Evolutionary conservation across 1,140 invertebrate species (phyloP).

Genomic region (Belonocnema kinseyi): DNA sequence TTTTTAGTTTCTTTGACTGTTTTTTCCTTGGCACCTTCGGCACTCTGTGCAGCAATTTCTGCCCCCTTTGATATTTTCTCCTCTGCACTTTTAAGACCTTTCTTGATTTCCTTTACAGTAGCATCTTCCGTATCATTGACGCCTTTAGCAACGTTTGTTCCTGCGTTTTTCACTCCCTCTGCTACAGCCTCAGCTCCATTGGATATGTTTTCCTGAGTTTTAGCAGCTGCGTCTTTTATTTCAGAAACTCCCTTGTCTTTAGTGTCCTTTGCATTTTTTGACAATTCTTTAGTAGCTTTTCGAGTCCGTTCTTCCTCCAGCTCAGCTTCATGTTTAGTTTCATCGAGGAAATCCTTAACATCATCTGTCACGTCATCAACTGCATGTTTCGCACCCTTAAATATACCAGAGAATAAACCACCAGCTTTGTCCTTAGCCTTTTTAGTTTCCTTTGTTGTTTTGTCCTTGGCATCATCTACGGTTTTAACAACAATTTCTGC

Average conservation of each 20-base stretch:
- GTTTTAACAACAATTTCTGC: background rate
- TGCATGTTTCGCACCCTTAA: constrained; percentile 32
- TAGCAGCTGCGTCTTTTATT: constrained; percentile 45
- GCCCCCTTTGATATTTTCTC: constrained; percentile 42
- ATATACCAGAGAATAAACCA: constrained; percentile 47
- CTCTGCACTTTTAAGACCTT: constrained; percentile 44
- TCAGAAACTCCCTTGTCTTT: constrained; percentile 31
- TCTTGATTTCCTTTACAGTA: constrained; percentile 31
- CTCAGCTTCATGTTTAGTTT: constrained; percentile 51
- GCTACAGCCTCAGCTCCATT: background rate
- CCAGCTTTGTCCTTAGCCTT: constrained; percentile 41
- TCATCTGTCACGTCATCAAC: constrained; percentile 40
- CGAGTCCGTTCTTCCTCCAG: background rate
- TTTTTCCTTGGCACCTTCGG: background rate
- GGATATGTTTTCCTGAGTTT: background rate
- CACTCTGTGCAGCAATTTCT: background rate
- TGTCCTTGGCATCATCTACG: background rate
- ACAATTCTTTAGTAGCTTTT: background rate
- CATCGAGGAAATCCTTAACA: constrained; percentile 49
- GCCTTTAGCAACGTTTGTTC: background rate
- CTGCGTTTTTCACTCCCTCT: background rate
- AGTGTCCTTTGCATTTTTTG: background rate
- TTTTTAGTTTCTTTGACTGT: constrained; percentile 48
- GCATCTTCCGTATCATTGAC: constrained; percentile 33
- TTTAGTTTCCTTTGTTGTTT: constrained; percentile 33